These are phyloP conservation scores for Neopipo cinnamomea DNA, from an alignment of 2,113 vertebrate genomes.

Conservation along the genomic window DNA sequence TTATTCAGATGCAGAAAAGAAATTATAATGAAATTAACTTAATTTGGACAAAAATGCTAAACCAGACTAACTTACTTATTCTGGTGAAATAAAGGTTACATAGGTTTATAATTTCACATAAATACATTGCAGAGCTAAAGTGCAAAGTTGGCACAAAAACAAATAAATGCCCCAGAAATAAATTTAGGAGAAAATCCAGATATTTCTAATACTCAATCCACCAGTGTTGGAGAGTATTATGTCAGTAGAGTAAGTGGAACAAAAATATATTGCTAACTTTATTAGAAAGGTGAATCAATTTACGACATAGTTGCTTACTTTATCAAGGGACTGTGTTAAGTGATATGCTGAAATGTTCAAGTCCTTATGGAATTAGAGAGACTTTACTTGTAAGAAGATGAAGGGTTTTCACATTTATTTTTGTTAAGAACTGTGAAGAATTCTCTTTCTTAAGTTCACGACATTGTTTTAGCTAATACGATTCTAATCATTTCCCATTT, in stretches of 20 bases:
- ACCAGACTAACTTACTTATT: neutral
- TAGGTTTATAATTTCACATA: neutral
- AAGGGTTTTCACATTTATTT: neutral
- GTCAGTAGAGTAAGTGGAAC: neutral
- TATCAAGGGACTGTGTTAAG: neutral
- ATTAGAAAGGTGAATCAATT: neutral
- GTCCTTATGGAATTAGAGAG: neutral
- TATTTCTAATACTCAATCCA: neutral
- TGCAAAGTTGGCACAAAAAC: neutral
- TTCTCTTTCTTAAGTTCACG: neutral
- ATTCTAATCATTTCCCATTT: neutral
- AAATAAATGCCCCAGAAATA: neutral
- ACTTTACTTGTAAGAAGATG: neutral
- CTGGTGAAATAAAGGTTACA: neutral
- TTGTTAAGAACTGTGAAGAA: neutral
- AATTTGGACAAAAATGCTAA: neutral
- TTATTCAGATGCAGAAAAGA: neutral
- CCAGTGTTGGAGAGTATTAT: neutral
- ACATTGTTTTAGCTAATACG: neutral
- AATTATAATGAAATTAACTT: neutral
- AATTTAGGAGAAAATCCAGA: neutral
- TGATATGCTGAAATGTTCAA: neutral
- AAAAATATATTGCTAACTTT: neutral
- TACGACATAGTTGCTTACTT: neutral
- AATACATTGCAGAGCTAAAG: neutral